These are phyloP conservation scores for Venturia canescens DNA, from an alignment of 1,140 invertebrate species.

Conservation along the genomic window DNA sequence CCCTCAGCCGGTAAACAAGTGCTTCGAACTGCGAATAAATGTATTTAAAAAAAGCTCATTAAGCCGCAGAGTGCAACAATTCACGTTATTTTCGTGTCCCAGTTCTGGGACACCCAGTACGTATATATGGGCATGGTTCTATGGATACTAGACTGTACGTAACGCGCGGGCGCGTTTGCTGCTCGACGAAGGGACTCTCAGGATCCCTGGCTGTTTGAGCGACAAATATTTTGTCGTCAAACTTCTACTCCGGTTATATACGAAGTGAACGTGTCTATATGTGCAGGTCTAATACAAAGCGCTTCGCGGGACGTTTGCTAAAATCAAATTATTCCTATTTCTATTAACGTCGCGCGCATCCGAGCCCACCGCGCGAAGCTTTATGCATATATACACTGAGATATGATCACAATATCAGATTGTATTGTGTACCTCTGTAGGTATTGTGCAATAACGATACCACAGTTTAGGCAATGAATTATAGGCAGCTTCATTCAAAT, in stretches of 20 bases:
- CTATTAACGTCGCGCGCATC: conserved; percentile 34
- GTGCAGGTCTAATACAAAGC: conserved; percentile 76
- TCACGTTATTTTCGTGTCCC: too few relatives aligned
- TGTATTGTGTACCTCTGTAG: not conserved
- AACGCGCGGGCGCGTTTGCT: conserved; percentile 45
- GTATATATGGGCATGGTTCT: not conserved
- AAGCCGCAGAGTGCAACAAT: too few relatives aligned
- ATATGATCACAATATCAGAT: conserved; percentile 29
- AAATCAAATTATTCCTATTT: conserved; percentile 73
- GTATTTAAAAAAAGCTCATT: too few relatives aligned
- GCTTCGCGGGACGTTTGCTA: conserved; percentile 75
- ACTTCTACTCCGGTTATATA: conserved; percentile 70
- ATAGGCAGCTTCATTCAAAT: conserved; percentile 45
- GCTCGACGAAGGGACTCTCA: conserved; percentile 65
- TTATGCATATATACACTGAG: not conserved
- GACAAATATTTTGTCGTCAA: conserved; percentile 78
- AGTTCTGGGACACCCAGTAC: not conserved
- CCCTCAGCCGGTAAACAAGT: too few relatives aligned
- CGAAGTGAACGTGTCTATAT: conserved; percentile 76
- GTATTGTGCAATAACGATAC: conserved; percentile 49
- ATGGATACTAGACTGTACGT: not conserved
- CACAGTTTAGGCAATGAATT: not conserved
- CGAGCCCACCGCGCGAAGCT: not conserved
- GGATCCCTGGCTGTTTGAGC: conserved; percentile 75
- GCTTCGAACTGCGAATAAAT: too few relatives aligned